These are phyloP conservation scores for Eulimnadia texana DNA, from an alignment of 1,140 invertebrate species.

Conservation along the genomic window DNA sequence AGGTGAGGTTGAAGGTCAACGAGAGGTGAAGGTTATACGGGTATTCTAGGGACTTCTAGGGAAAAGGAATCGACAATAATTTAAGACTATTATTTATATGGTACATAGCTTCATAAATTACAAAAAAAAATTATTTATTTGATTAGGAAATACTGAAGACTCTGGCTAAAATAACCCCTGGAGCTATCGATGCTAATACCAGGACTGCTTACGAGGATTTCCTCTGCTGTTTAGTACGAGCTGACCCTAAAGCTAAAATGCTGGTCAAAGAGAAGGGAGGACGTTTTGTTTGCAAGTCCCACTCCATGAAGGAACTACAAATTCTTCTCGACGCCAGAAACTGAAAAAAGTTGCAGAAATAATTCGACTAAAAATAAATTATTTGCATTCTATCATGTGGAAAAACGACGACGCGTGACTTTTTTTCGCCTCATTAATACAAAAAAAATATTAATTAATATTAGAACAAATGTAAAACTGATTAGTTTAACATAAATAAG, in stretches of 20 bases:
- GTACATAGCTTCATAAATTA: too few relatives aligned
- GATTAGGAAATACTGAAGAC: conserved; percentile 50
- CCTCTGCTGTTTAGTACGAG: conserved; percentile 64
- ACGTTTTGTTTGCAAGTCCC: conserved; percentile 63
- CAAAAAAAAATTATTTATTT: too few relatives aligned
- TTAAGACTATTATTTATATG: neutral
- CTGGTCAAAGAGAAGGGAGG: conserved; percentile 66
- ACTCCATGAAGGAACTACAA: conserved; percentile 72
- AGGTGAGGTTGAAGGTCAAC: too few relatives aligned
- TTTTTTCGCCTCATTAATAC: too few relatives aligned
- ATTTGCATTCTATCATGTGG: neutral
- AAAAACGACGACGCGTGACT: too few relatives aligned
- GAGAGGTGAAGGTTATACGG: too few relatives aligned
- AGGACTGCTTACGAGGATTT: conserved; percentile 82
- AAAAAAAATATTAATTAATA: too few relatives aligned
- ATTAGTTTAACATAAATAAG: too few relatives aligned
- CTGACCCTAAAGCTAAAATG: conserved; percentile 50
- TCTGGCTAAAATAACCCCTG: conserved; percentile 61
- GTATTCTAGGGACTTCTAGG: too few relatives aligned
- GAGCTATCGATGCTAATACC: conserved; percentile 60
- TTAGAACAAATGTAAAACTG: too few relatives aligned
- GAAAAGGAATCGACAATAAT: too few relatives aligned
- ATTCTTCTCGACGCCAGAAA: conserved; percentile 3
- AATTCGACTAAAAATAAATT: neutral
- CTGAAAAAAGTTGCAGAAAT: neutral